Evolutionary conservation across 1,140 invertebrate genomes (phyloP).

Genomic region (Papilio polytes): DNA sequence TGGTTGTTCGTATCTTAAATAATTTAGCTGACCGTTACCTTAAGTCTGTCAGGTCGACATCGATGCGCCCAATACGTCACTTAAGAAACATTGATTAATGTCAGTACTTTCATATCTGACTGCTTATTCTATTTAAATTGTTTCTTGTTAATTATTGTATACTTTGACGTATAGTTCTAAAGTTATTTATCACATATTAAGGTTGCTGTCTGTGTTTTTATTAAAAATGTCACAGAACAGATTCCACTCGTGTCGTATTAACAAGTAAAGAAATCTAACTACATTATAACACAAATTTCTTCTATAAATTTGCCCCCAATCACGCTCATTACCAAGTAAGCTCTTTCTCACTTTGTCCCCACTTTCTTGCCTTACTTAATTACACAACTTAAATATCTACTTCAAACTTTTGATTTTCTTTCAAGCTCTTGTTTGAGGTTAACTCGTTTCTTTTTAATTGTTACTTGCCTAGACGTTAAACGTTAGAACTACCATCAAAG

Average conservation of each 20-base stretch:
- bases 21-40: constrained; percentile 34
- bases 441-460: constrained; percentile 39
- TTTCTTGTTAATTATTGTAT: background rate
- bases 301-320: constrained; percentile 3
- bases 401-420: constrained; percentile 26
- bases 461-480: constrained; percentile 49
- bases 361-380: constrained; percentile 20
- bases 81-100: constrained; percentile 35
- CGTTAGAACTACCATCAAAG: constrained; percentile 58
- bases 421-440: constrained; percentile 32
- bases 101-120: background rate
- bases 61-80: background rate
- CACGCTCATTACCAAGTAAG: background rate
- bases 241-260: background rate
- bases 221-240: background rate
- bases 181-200: background rate
- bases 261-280: background rate
- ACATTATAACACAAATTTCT: background rate
- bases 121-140: background rate
- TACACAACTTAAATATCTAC: constrained; percentile 25
- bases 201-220: background rate
- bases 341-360: background rate
- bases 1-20: constrained; percentile 37
- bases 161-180: background rate
- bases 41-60: constrained; percentile 31